phyloP scores from a whole-genome alignment of 2,797 vertebrate species.

The Danionella dracula region DNA sequence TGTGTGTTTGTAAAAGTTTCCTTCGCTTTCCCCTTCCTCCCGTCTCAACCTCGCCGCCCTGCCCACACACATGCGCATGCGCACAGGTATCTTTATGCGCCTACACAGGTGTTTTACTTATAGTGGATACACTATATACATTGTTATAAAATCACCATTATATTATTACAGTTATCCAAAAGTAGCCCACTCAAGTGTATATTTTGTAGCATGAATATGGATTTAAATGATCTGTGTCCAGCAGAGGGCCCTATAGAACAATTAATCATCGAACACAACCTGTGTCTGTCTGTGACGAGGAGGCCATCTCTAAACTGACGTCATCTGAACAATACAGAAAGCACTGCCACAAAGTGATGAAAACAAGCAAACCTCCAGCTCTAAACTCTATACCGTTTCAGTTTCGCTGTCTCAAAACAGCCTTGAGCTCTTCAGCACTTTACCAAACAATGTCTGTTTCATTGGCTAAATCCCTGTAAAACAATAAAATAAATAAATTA shows the following conservation, averaged over 20 bases:
- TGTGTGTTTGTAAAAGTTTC: not conserved
- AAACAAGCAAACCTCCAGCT: not conserved
- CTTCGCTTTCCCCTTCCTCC: not conserved
- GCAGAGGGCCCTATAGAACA: no score
- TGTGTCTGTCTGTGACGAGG: not conserved
- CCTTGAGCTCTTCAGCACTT: no score
- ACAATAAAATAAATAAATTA: not conserved
- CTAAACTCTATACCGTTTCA: no score
- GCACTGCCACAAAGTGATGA: not conserved
- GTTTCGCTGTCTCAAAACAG: no score
- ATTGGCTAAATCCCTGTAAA: not conserved
- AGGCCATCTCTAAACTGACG: not conserved
- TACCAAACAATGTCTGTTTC: not conserved
- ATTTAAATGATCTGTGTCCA: no score
- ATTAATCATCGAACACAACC: not conserved
- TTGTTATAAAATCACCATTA: no score
- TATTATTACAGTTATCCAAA: no score
- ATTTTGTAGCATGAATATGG: no score
- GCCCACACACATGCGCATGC: slow-evolving; percentile 62
- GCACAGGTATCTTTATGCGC: not conserved
- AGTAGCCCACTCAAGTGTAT: no score
- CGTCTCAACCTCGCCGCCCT: slow-evolving; percentile 44
- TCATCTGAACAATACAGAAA: slow-evolving; percentile 16
- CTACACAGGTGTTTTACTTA: no score
- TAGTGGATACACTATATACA: no score